Evolutionary conservation across 2,797 vertebrate genomes (phyloP).

Genomic region (Acrossocheilus wenchowensis): DNA sequence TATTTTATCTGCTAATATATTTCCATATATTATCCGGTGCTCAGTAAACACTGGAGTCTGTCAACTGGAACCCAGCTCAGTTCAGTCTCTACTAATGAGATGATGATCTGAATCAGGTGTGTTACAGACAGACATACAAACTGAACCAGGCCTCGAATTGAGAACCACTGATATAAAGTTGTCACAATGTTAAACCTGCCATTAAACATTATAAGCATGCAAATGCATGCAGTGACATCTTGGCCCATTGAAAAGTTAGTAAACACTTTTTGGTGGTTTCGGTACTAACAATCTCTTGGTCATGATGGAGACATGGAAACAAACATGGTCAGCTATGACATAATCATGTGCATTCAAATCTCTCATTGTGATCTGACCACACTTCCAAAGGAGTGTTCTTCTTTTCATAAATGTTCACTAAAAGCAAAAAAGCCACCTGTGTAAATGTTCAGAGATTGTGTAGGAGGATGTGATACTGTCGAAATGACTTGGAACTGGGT

Average conservation of each 20-base stretch:
- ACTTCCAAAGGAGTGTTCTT: not conserved
- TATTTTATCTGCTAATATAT: not conserved
- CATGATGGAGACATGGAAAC: not conserved
- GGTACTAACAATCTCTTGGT: not conserved
- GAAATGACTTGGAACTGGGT: not conserved
- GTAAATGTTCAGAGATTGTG: not conserved
- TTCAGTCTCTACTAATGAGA: too few species aligned
- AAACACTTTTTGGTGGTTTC: not conserved
- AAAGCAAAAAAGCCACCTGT: constrained; percentile 14
- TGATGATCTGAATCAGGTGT: too few species aligned
- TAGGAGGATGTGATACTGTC: not conserved
- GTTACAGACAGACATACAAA: not conserved
- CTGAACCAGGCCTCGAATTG: not conserved
- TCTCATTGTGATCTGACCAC: not conserved
- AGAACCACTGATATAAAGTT: not conserved
- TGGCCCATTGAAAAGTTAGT: not conserved
- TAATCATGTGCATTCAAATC: not conserved
- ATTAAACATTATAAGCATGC: not conserved
- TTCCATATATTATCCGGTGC: not conserved
- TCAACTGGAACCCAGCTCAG: too few species aligned
- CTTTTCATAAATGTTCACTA: constrained; percentile 16
- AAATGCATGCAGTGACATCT: not conserved
- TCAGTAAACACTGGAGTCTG: not conserved
- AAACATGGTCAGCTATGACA: not conserved
- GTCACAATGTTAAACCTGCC: not conserved